A percentile compares a stretch with the other conserved stretches of the same genome.
Conservation (phyloP, 2,113 vertebrate species). For the Catagonus wagneri region DNA sequence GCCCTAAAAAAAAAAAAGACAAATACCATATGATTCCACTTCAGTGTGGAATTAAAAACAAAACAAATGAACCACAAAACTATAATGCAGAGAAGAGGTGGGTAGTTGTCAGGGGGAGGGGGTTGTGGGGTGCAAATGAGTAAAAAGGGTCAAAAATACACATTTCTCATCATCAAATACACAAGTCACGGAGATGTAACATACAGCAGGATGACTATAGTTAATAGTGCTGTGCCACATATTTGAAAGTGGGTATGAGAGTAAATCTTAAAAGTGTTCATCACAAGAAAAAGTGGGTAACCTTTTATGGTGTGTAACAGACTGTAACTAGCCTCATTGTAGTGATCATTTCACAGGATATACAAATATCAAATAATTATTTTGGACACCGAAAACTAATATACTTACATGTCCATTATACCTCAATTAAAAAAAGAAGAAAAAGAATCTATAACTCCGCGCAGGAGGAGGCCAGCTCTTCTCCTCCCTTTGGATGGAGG, state of each 20-base stretch:
- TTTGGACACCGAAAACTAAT: not conserved
- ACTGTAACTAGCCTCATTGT: not conserved
- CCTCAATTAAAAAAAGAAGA: not conserved
- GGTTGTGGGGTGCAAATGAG: not conserved
- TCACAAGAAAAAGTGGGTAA: not conserved
- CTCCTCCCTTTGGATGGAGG: conserved; percentile 12
- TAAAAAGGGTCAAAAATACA: not conserved
- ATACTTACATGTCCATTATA: not conserved
- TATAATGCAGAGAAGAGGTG: not conserved
- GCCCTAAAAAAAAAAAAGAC: no score
- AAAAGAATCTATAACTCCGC: not conserved
- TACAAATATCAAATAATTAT: not conserved
- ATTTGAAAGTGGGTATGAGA: not conserved
- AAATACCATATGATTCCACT: not conserved
- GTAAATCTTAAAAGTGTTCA: not conserved
- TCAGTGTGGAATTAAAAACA: not conserved
- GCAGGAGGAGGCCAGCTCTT: not conserved
- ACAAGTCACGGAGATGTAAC: not conserved
- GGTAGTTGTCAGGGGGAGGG: not conserved
- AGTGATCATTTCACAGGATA: not conserved
- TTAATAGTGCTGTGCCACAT: not conserved
- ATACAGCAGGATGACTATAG: not conserved
- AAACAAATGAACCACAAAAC: not conserved
- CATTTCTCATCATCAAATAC: not conserved
- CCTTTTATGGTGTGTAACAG: not conserved